Conservation (phyloP, 1,140 invertebrate genomes). For the Sogatella furcifera region DNA sequence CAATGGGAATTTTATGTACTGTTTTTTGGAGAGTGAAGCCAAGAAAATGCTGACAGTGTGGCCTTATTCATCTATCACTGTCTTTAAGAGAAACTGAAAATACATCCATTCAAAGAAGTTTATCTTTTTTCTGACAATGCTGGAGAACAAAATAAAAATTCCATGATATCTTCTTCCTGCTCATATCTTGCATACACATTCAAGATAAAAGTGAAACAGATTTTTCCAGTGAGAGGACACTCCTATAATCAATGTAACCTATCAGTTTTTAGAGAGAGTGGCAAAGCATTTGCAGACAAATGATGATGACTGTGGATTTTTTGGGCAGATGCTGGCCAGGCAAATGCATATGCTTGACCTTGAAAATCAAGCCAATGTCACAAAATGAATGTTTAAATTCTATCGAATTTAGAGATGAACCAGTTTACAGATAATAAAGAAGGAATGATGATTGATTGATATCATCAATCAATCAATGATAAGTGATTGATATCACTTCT, state of each 20-base stretch:
- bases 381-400: no score
- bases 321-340: no score
- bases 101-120: neutral
- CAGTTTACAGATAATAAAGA: no score
- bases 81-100: neutral
- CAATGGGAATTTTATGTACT: slow-evolving; percentile 4
- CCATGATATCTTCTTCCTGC: neutral
- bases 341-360: no score
- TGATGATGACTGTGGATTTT: no score
- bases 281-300: no score
- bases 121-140: slow-evolving; percentile 5
- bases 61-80: slow-evolving; percentile 1
- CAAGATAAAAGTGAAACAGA: neutral
- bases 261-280: no score
- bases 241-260: neutral
- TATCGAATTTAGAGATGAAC: no score
- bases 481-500: no score
- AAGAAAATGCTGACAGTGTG: neutral
- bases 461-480: no score
- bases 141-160: neutral
- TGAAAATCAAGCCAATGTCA: no score
- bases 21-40: slow-evolving; percentile 8
- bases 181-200: neutral
- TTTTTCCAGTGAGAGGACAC: slow-evolving; percentile 7
- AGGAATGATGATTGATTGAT: no score